These are phyloP conservation scores for Ciconia stormi DNA, from an alignment of 2,113 vertebrate genomes.

Conservation along the genomic window DNA sequence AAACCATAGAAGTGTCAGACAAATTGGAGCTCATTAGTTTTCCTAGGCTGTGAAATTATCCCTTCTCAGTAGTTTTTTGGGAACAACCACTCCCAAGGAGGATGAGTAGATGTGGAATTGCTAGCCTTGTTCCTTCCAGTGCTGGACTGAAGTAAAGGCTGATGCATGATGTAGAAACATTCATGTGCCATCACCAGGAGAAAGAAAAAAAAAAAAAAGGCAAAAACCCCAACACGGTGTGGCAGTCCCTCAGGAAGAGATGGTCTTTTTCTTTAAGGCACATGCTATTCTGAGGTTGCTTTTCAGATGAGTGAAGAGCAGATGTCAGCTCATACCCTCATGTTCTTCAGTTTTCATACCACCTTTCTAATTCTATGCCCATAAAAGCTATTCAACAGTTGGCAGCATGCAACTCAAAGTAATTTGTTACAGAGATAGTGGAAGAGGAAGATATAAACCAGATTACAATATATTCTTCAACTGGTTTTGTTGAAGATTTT, in stretches of 20 bases:
- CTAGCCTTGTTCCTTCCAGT: background rate
- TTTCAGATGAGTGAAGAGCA: background rate
- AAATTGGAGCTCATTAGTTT: background rate
- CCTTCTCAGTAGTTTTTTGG: background rate
- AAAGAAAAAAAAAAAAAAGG: background rate
- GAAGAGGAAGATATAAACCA: background rate
- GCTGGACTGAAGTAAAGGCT: background rate
- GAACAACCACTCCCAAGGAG: background rate
- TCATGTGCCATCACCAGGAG: accelerated
- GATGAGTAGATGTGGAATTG: background rate
- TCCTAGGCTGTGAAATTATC: background rate
- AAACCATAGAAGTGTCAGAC: background rate
- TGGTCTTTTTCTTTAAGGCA: background rate
- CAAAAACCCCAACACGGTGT: accelerated
- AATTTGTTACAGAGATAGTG: background rate
- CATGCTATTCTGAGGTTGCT: background rate
- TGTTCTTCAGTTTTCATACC: background rate
- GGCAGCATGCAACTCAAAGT: background rate
- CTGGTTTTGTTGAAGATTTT: background rate
- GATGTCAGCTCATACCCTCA: background rate
- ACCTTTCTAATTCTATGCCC: background rate
- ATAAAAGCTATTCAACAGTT: background rate
- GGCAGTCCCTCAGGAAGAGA: background rate
- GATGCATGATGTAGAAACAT: background rate
- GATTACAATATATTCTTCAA: background rate